phyloP scores from a whole-genome alignment of 2,888 invertebrate species.

The Anthrax anthrax region DNA sequence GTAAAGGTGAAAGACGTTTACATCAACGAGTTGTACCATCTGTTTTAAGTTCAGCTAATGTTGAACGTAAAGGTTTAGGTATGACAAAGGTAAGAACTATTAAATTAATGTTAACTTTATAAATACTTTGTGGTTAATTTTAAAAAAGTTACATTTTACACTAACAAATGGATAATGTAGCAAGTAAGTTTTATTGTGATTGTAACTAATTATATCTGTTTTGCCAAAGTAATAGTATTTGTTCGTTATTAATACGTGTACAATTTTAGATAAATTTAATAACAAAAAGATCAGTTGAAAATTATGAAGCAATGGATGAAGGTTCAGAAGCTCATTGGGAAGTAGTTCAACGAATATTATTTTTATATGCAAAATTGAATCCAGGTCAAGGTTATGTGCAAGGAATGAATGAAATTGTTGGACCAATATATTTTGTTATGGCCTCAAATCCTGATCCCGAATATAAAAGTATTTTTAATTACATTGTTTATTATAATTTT shows the following conservation, averaged over 20 bases:
- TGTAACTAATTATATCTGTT: no score
- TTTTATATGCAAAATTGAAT: slow-evolving; percentile 95
- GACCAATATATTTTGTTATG: slow-evolving; percentile 95
- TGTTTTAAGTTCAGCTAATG: slow-evolving; percentile 71
- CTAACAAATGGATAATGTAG: not conserved
- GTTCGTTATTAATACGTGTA: no score
- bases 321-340: slow-evolving; percentile 98
- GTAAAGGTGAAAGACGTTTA: slow-evolving; percentile 66
- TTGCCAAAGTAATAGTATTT: no score
- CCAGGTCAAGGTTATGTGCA: slow-evolving; percentile 93
- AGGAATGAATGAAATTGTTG: slow-evolving; percentile 99
- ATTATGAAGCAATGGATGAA: slow-evolving; percentile 72
- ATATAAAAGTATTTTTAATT: slow-evolving; percentile 55
- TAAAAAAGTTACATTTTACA: not conserved
- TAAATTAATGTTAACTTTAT: no score
- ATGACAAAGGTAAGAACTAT: slow-evolving; percentile 59
- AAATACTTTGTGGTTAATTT: not conserved
- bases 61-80: slow-evolving; percentile 76
- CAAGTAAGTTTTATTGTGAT: not conserved
- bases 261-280: slow-evolving; percentile 51
- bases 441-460: slow-evolving; percentile 73
- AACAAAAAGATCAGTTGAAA: slow-evolving; percentile 60
- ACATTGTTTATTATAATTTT: slow-evolving; percentile 2
- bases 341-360: slow-evolving; percentile 90
- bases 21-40: slow-evolving; percentile 80